Percentiles rank a stretch among this genome's conserved stretches.
Conservation (phyloP, 1,140 invertebrate genomes). For the Melitaea cinxia region DNA sequence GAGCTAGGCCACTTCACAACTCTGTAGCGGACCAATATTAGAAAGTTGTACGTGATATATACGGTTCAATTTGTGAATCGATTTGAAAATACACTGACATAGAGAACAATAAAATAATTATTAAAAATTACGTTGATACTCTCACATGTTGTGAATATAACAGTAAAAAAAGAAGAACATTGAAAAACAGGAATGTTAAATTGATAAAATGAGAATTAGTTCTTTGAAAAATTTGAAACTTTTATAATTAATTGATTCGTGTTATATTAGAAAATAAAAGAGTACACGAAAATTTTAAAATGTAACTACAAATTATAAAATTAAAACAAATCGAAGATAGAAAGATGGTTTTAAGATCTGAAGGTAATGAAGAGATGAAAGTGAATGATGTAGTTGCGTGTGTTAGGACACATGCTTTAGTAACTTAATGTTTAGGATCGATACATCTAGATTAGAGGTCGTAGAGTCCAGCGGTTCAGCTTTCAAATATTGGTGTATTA, state of each 20-base stretch:
- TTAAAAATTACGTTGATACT: background rate
- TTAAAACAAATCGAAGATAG: background rate
- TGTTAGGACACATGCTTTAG: slow-evolving; percentile 65
- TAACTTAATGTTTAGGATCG: slow-evolving; percentile 58
- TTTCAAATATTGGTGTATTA: slow-evolving; percentile 79
- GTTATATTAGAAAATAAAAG: background rate
- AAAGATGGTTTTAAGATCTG: background rate
- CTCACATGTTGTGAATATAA: background rate
- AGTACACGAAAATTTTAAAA: background rate
- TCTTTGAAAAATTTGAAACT: background rate
- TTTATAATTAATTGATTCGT: background rate
- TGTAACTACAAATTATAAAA: background rate
- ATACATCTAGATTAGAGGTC: slow-evolving; percentile 66
- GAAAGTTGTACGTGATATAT: slow-evolving; percentile 75
- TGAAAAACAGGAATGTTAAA: background rate
- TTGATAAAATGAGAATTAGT: background rate
- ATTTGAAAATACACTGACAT: slow-evolving; percentile 10
- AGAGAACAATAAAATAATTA: background rate
- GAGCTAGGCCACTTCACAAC: slow-evolving; percentile 78
- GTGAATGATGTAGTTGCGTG: slow-evolving; percentile 54
- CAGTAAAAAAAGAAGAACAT: background rate
- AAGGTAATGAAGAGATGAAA: slow-evolving; percentile 10
- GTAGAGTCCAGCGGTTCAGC: slow-evolving; percentile 73
- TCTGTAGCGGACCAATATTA: slow-evolving; percentile 81
- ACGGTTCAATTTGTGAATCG: slow-evolving; percentile 39